phyloP scores from a whole-genome alignment of 2,888 invertebrate species.

The Leucophenga montana region DNA sequence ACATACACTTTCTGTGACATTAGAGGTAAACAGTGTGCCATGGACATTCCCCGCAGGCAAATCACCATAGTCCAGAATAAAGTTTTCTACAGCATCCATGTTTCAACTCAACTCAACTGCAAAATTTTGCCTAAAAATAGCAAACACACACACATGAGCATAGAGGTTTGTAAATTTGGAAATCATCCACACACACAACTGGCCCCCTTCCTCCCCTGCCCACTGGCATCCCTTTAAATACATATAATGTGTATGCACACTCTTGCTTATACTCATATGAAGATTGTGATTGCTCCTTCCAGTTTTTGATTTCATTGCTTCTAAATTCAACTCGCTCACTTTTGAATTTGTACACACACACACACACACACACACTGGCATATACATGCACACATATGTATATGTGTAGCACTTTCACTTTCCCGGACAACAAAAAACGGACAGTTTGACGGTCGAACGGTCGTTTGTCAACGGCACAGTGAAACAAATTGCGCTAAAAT shows the following conservation, averaged over 20 bases:
- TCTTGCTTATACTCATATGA: no score
- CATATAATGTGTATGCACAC: no score
- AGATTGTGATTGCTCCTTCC: background rate
- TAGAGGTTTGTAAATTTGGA: no score
- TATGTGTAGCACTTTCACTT: constrained; percentile 14
- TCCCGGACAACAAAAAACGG: background rate
- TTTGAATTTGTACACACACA: background rate
- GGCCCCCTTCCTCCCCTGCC: background rate
- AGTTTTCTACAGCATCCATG: background rate
- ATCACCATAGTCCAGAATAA: constrained; percentile 43
- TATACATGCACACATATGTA: background rate
- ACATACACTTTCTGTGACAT: background rate
- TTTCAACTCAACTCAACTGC: background rate
- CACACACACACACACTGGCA: no score
- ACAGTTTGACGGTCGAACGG: background rate
- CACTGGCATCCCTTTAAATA: no score
- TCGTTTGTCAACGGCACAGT: constrained; percentile 6
- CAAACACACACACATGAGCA: background rate
- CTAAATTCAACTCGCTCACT: constrained; percentile 14
- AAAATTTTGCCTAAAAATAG: constrained; percentile 1
- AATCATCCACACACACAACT: background rate
- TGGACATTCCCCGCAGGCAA: background rate
- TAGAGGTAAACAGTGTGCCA: background rate
- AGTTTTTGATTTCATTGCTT: background rate
- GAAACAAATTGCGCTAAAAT: background rate